A percentile compares a stretch with the other conserved stretches of the same genome.
These are phyloP conservation scores for Cephus spinipes DNA, from an alignment of 2,888 invertebrate species.

Conservation along the genomic window DNA sequence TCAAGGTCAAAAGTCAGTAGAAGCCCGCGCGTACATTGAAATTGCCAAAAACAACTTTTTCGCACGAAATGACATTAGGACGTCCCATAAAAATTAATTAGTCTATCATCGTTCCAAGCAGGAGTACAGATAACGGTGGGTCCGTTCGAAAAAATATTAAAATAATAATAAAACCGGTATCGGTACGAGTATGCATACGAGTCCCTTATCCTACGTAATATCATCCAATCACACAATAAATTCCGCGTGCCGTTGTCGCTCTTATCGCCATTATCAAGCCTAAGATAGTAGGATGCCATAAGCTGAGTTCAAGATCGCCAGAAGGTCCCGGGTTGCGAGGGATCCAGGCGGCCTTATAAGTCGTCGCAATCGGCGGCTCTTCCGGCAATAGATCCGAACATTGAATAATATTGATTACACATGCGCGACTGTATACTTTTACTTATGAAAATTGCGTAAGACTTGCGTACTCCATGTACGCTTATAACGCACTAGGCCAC, in stretches of 20 bases:
- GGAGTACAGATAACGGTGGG: neutral
- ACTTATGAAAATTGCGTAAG: conserved; percentile 30
- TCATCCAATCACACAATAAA: neutral
- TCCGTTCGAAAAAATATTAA: neutral
- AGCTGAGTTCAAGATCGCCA: conserved; percentile 2
- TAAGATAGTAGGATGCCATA: neutral
- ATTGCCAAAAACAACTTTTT: neutral
- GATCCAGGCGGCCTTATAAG: neutral
- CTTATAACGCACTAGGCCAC: neutral
- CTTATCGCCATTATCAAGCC: neutral
- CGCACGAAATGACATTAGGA: neutral
- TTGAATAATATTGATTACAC: conserved; percentile 21
- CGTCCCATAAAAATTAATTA: neutral
- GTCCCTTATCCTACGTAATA: neutral
- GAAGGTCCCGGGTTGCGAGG: neutral
- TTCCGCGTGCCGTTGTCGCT: neutral
- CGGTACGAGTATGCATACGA: neutral
- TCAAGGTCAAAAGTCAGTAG: neutral
- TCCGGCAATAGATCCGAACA: conserved; percentile 11
- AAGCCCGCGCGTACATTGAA: neutral
- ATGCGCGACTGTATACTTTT: conserved; percentile 9
- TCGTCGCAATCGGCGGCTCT: neutral
- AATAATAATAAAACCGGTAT: neutral
- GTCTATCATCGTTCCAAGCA: neutral
- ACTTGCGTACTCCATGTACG: neutral